Evolutionary conservation across 2,797 vertebrate genomes (phyloP), one percentile per base, ranked within the genome.

Genomic region (Pitangus sulphuratus): DNA sequence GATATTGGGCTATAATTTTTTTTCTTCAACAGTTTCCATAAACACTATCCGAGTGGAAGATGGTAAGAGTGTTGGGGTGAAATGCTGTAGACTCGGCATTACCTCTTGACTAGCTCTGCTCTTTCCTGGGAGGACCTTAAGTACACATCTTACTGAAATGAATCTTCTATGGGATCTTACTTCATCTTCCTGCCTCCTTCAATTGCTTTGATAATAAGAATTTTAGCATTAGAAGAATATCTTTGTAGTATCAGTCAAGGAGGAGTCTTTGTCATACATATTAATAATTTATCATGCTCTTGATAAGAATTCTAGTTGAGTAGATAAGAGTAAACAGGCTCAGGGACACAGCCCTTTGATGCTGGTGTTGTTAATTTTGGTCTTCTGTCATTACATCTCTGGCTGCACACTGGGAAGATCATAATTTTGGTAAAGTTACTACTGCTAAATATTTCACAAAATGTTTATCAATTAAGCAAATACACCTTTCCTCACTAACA

Each of bases 391-490:
- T 88, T 91, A 77, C 31, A 86, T 40, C 47, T 94, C 76, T 56
- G 78, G 81, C 74, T 19, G 2, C 20, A 12, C 77, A 95, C 94
- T 74, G 92, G 62, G 47, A 84, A 83, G 71, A 93, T 84, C 57
- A 91, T 94, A 10, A 37, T 95, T 97, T 74, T 95, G 74, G 53
- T 30, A 75, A 84, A 91, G 53, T 78, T 93, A 61, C 28, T 68
- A 26, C 39, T 90, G 75, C 47, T 77, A 92, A 81, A 81, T 85
- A 69, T 65, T 94, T 96, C 88, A 87, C 56, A 69, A 95, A 97
- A 95, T 90, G 72, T 69, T 13, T 89, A 70, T 95, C 97, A 97
- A 97, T 95, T 93, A 91, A 95, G 66, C 37, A 83, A 92, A 93
- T 79, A 22, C 20, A 39, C 61, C 39, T 86, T 79, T 94, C n/a